Conservation (phyloP, 2,888 invertebrate species). For the Clusia tigrina region DNA sequence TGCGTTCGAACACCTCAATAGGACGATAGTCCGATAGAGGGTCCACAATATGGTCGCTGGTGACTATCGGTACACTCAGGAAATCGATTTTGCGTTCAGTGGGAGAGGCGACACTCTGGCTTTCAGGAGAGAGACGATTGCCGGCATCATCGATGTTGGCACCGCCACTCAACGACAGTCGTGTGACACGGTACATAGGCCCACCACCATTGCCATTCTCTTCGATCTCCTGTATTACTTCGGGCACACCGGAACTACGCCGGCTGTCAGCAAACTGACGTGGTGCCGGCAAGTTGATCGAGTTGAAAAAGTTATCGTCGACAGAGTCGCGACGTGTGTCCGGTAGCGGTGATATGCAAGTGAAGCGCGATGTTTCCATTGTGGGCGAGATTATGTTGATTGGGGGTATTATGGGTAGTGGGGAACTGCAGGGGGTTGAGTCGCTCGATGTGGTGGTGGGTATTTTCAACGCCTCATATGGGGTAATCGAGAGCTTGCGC, state of each 20-base stretch:
- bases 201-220: conserved; percentile 49
- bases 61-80: conserved; percentile 56
- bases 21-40: conserved; percentile 60
- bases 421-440: conserved; percentile 61
- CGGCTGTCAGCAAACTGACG: conserved; percentile 84
- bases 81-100: conserved; percentile 53
- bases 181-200: conserved; percentile 49
- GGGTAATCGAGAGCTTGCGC: conserved; percentile 61
- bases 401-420: conserved; percentile 59
- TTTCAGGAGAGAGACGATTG: conserved; percentile 48
- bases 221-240: conserved; percentile 58
- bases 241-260: conserved; percentile 69
- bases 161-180: conserved; percentile 58
- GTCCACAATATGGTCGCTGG: conserved; percentile 56
- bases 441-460: conserved; percentile 54
- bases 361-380: conserved; percentile 66
- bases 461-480: conserved; percentile 61
- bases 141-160: conserved; percentile 57
- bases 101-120: conserved; percentile 44
- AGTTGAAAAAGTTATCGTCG: conserved; percentile 66
- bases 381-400: conserved; percentile 64
- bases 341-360: conserved; percentile 74
- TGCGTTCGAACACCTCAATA: conserved; percentile 63
- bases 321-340: conserved; percentile 70
- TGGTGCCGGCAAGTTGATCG: conserved; percentile 74